Conservation (phyloP, 2,888 invertebrate species). For the Parnassius glacialis region DNA sequence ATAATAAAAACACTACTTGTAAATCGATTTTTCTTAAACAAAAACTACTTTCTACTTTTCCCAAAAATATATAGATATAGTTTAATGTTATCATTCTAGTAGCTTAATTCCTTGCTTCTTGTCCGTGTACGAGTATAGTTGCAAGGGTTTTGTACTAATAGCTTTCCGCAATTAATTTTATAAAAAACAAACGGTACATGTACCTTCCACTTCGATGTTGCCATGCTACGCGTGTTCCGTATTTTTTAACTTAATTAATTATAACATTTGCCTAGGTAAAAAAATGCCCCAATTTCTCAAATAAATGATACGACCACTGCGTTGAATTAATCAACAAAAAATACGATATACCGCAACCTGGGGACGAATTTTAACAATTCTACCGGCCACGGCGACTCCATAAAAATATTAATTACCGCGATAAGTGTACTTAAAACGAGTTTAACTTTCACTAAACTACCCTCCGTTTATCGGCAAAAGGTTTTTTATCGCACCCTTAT, state of each 20-base stretch:
- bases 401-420: slow-evolving; percentile 69
- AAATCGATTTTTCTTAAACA: too few relatives aligned
- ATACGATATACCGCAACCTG: slow-evolving; percentile 32
- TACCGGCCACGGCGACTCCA: slow-evolving; percentile 35
- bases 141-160: too few relatives aligned
- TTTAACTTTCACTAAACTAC: slow-evolving; percentile 46
- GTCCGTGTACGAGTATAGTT: too few relatives aligned
- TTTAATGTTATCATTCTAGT: too few relatives aligned
- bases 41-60: too few relatives aligned
- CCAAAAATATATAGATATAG: too few relatives aligned
- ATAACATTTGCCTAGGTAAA: slow-evolving; percentile 29
- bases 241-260: slow-evolving; percentile 31
- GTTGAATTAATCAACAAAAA: slow-evolving; percentile 39
- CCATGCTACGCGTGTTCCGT: slow-evolving; percentile 21
- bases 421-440: slow-evolving; percentile 52
- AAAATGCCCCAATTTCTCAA: slow-evolving; percentile 35
- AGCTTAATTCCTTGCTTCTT: too few relatives aligned
- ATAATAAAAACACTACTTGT: too few relatives aligned
- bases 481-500: slow-evolving; percentile 39
- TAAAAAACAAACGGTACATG: slow-evolving; percentile 5
- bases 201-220: neutral
- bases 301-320: slow-evolving; percentile 24
- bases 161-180: too few relatives aligned
- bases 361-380: slow-evolving; percentile 33
- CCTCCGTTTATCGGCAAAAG: slow-evolving; percentile 38